Evolutionary conservation across 2,797 vertebrate genomes (phyloP).

Genomic region (Siniperca scherzeri): DNA sequence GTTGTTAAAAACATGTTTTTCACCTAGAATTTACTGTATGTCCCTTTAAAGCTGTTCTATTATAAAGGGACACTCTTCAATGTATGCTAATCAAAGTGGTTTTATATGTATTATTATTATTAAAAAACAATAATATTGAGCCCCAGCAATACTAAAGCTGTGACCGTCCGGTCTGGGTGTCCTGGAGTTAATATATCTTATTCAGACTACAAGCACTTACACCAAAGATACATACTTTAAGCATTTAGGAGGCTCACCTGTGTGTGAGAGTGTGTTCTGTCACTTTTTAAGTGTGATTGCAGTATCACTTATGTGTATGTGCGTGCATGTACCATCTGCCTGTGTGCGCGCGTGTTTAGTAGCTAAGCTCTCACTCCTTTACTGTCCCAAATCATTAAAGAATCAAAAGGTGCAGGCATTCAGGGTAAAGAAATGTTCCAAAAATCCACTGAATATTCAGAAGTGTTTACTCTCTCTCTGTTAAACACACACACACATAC

Average conservation of each 20-base stretch:
- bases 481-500: neutral
- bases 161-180: no score
- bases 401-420: neutral
- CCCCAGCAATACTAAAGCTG: neutral
- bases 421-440: constrained; percentile 6
- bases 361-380: neutral
- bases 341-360: neutral
- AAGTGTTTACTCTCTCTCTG: neutral
- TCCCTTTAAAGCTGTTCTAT: neutral
- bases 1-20: neutral
- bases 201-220: neutral
- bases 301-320: neutral
- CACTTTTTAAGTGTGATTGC: neutral
- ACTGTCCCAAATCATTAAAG: neutral
- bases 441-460: constrained; percentile 7
- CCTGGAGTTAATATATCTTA: no score
- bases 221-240: neutral
- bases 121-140: neutral
- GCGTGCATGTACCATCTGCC: neutral
- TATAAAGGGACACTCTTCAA: neutral
- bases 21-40: neutral
- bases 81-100: neutral
- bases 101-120: neutral
- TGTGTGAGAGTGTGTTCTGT: neutral
- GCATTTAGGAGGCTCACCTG: neutral